A percentile compares a stretch with the other conserved stretches of the same genome.
These are phyloP conservation scores for Mormyrus proboscirostris DNA, from an alignment of 2,797 vertebrate genomes.

Conservation along the genomic window DNA sequence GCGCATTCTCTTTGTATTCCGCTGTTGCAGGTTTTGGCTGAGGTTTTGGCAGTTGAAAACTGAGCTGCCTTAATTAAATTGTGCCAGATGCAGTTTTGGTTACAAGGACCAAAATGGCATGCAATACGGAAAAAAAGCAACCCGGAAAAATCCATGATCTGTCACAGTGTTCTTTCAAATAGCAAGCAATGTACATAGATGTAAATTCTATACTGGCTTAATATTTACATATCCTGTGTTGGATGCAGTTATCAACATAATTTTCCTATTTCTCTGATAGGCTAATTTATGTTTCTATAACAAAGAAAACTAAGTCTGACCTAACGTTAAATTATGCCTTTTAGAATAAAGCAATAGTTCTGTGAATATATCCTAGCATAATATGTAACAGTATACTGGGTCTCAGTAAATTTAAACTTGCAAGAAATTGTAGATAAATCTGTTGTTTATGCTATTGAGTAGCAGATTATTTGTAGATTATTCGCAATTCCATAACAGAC, in stretches of 20 bases:
- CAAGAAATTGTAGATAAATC: not conserved
- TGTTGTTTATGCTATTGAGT: not conserved
- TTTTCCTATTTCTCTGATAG: not conserved
- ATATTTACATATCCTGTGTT: not conserved
- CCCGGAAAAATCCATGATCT: no score
- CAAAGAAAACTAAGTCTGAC: not conserved
- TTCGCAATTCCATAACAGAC: no score
- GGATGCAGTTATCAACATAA: not conserved
- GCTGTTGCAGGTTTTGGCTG: no score
- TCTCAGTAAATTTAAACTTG: not conserved
- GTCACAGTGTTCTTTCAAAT: no score
- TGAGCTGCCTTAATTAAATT: no score
- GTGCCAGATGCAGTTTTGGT: no score
- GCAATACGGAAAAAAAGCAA: no score
- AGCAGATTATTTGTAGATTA: not conserved
- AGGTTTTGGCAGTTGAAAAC: no score
- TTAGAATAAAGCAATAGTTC: not conserved
- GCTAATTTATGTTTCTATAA: not conserved
- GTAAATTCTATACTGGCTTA: not conserved
- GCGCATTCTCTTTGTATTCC: no score
- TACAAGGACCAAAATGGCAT: no score
- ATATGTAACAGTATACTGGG: not conserved
- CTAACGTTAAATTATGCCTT: not conserved
- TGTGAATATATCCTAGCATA: not conserved
- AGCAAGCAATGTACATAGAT: not conserved